phyloP scores from a whole-genome alignment of 2,113 vertebrate species.

The Myotis yumanensis region DNA sequence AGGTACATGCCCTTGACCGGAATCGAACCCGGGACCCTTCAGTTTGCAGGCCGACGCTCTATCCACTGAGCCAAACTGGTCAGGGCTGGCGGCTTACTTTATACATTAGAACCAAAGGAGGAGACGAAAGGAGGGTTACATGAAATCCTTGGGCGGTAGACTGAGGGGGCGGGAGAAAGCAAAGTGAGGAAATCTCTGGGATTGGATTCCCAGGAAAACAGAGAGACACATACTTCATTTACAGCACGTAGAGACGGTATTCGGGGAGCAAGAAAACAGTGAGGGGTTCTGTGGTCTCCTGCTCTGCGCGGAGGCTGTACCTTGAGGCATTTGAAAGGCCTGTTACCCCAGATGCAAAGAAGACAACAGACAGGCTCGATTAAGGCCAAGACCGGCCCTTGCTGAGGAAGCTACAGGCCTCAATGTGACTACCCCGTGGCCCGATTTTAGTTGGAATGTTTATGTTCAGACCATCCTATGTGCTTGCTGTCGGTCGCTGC shows the following conservation, averaged over 20 bases:
- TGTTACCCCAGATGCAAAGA: background rate
- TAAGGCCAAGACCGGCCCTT: background rate
- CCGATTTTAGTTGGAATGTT: background rate
- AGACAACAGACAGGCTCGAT: background rate
- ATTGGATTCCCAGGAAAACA: background rate
- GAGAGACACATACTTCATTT: background rate
- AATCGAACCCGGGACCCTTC: no score
- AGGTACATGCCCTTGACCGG: no score
- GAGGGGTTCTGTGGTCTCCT: background rate
- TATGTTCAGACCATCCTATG: background rate
- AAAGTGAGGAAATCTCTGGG: background rate
- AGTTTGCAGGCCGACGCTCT: no score
- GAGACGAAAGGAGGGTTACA: no score
- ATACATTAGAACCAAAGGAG: background rate
- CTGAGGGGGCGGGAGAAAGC: background rate
- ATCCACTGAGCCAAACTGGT: no score
- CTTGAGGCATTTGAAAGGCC: background rate
- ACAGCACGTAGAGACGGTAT: background rate
- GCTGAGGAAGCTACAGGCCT: background rate
- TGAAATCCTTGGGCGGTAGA: background rate
- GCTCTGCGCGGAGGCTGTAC: background rate
- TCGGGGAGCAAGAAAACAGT: background rate
- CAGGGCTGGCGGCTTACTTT: background rate
- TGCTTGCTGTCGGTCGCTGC: background rate
- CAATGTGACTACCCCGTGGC: background rate